Percentiles rank a stretch among this genome's conserved stretches.
phyloP scores from a whole-genome alignment of 2,113 vertebrate species.

The Leptocoma aspasia region DNA sequence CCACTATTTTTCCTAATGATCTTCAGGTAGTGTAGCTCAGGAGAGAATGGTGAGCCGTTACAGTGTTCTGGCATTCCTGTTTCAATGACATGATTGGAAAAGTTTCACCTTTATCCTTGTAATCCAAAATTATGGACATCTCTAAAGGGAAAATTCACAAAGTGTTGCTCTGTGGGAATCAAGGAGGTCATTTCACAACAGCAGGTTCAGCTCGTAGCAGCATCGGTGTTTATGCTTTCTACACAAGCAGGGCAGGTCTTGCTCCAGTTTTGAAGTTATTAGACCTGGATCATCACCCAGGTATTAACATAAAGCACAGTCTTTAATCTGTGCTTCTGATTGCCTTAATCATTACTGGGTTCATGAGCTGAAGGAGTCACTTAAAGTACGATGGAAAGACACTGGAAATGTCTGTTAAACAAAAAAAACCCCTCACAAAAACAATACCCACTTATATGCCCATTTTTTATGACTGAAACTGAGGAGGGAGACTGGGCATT shows the following conservation, averaged over 20 bases:
- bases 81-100: background rate
- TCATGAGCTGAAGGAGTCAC: background rate
- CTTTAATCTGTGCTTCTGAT: background rate
- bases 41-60: background rate
- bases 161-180: background rate
- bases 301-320: background rate
- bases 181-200: background rate
- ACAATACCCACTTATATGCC: background rate
- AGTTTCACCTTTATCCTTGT: background rate
- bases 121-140: background rate
- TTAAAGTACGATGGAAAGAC: background rate
- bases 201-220: background rate
- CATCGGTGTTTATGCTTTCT: accelerated
- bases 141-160: background rate
- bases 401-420: background rate
- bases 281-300: background rate
- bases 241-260: background rate
- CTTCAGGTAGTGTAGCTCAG: background rate
- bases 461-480: background rate
- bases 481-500: background rate
- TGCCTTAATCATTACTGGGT: background rate
- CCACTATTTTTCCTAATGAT: background rate
- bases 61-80: background rate
- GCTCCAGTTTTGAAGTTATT: background rate
- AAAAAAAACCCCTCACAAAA: background rate